Evolutionary conservation across 1,140 invertebrate species (phyloP).

Genomic region (Alviniconcha marisindica): DNA sequence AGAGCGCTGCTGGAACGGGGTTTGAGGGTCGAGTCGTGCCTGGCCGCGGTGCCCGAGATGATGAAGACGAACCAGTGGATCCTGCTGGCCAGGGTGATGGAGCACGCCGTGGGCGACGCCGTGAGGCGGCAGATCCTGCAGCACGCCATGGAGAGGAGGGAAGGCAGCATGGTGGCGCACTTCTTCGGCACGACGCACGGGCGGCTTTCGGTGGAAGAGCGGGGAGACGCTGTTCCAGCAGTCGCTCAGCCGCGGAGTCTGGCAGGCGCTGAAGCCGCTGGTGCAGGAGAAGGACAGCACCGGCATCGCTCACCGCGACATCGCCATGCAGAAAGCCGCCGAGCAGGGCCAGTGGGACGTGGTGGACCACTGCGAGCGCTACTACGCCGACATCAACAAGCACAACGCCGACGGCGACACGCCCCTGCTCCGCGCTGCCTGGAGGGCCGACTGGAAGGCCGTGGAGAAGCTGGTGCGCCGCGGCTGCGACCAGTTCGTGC

Average conservation of each 20-base stretch:
- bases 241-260: neutral
- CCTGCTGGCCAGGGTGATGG: constrained; percentile 11
- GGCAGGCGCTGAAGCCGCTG: constrained; percentile 16
- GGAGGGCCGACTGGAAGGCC: no score
- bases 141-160: neutral
- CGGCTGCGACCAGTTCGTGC: no score
- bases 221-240: neutral
- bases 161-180: neutral
- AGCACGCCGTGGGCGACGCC: neutral
- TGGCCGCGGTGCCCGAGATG: neutral
- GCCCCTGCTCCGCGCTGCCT: no score
- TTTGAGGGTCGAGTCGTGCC: neutral
- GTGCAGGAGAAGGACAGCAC: constrained; percentile 15
- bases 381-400: no score
- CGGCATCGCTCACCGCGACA: neutral
- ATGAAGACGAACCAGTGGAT: neutral
- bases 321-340: neutral
- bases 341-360: constrained; percentile 16
- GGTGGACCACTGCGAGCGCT: neutral
- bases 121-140: neutral
- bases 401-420: no score
- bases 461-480: no score
- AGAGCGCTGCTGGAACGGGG: neutral
- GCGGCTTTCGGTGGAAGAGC: neutral
- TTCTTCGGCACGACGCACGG: neutral